Base-by-base conservation (phyloP, 2,888 invertebrate species). In the Leptinotarsa haldemani region DNA sequence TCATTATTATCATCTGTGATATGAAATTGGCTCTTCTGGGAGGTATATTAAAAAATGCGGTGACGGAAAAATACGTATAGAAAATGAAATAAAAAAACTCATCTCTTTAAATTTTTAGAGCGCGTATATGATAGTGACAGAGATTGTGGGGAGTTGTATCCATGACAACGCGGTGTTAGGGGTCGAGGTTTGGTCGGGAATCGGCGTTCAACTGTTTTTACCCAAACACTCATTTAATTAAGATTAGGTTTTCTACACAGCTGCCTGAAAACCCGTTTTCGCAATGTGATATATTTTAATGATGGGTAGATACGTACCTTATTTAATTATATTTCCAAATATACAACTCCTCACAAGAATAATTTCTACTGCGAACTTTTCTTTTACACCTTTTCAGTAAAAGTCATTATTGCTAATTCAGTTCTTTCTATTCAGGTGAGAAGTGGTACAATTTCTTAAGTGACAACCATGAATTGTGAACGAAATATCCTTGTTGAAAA, bases 161-260 rank as follows among this genome's bases (percentile, higher is more conserved):
- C 68, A 71, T 74, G 77, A 61, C 70, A 56, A 79, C 79, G 65
- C 65, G 66, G 72, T 70, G 75, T 74, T 56, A 69, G 71, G 77
- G 75, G 77, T 74, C 69, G 70, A 66, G 69, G 71, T 69, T 70
- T 63, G 69, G 71, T 71, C 50, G 70, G 70, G 67, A 67, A 66
- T 65, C 61, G 66, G 74, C 68, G 71, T 76, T 73, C 70, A 70
- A 70, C 73, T 74, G 74, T 78, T 76, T 78, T 77, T 74, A 70
- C 70, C 18, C 76, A 76, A 76, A 77, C 77, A 76, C 74, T 73
- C 76, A 73, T 74, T 76, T 75, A 78, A 78, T 78, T 78, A 78
- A 78, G 76, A 78, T 78, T 74, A 78, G 61, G 75, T 70, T 67
- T 73, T 70, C 63, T 70, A 47, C 53, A 56, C 16, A 15, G 25